Base-by-base conservation (phyloP, 2,888 invertebrate species). In the Lordiphosa fenestrarum region DNA sequence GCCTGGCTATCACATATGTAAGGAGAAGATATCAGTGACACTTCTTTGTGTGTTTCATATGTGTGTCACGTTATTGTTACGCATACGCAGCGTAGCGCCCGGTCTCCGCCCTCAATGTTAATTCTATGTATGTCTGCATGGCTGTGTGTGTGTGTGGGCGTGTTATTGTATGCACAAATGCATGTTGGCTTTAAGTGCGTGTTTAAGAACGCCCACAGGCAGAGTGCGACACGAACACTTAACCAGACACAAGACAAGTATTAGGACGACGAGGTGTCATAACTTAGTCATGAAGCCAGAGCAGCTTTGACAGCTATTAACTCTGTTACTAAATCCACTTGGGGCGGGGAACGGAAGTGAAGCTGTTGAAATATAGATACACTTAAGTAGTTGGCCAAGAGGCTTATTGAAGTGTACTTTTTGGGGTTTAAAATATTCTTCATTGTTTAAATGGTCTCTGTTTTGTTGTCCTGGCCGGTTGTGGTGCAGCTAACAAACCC, bases 1-100 rank as follows among this genome's bases (percentile, higher is more conserved):
- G 15, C 15, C 15, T 1, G 53, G 53, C 64, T 50, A 53, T 57
- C 48, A 42, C 49, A 40, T 46, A 57, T 59, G 60, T 39, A 60
- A 66, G 60, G 57, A 19, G 64, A 5, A 57, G 63, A 66, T 66
- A 81, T 65, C 71, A 64, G 57, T 69, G 75, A 50, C 75, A 74
- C 39, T 4, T 39, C 15, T 44, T 9, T 9, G 10, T 47, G 33
- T 50, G 36, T 67, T 70, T 60, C 13, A 69, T 52, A 81, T 81
- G 69, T 77, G 59, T 58, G 77, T 77, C 81, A 84, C 84, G 84
- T 77, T 44, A 33, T 66, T 67, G 68, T 80, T 71, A 71, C 66
- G 53, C 77, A 77, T 73, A 77, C 73, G 81, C 76, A 62, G 30
- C 41, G 73, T 73, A 56, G 53, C 25, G 53, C 25, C n/a, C 23